Evolutionary conservation across 1,140 invertebrate species (phyloP).

Genomic region (Probaryconus sp.): DNA sequence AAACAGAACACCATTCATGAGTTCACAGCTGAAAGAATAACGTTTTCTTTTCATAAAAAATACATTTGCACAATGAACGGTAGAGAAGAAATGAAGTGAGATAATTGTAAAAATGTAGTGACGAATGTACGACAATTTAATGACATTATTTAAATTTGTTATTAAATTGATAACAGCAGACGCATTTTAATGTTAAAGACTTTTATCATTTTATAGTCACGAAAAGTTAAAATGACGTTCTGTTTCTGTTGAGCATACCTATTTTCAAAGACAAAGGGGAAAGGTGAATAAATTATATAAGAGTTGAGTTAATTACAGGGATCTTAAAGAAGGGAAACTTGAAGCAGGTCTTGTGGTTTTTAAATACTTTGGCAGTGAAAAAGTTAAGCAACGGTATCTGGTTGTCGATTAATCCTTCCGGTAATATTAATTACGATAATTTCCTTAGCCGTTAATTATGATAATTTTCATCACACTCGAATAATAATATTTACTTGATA

Average conservation of each 20-base stretch:
- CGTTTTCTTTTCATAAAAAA: too few species aligned
- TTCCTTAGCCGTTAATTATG: too few species aligned
- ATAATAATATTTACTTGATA: neutral
- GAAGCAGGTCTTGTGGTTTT: conserved; percentile 13
- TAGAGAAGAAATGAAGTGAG: too few species aligned
- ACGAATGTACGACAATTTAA: neutral
- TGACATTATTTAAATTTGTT: neutral
- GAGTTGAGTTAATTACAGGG: conserved; percentile 29
- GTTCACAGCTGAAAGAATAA: too few species aligned
- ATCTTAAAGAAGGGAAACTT: conserved; percentile 26
- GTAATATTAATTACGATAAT: too few species aligned
- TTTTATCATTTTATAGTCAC: conserved; percentile 11
- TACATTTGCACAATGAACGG: too few species aligned
- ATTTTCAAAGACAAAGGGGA: conserved; percentile 24
- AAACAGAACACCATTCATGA: too few species aligned
- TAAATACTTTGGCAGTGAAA: conserved; percentile 7
- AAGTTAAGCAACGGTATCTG: conserved; percentile 2
- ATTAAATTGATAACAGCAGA: conserved; percentile 1
- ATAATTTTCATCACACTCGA: too few species aligned
- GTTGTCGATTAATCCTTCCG: neutral
- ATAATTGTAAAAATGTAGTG: too few species aligned
- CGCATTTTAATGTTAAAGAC: conserved; percentile 15
- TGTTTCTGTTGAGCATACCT: conserved; percentile 17
- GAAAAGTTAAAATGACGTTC: conserved; percentile 21
- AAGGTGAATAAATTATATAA: conserved; percentile 34